Base-by-base conservation (phyloP, 2,797 vertebrate species). In the Muscicapa striata region DNA sequence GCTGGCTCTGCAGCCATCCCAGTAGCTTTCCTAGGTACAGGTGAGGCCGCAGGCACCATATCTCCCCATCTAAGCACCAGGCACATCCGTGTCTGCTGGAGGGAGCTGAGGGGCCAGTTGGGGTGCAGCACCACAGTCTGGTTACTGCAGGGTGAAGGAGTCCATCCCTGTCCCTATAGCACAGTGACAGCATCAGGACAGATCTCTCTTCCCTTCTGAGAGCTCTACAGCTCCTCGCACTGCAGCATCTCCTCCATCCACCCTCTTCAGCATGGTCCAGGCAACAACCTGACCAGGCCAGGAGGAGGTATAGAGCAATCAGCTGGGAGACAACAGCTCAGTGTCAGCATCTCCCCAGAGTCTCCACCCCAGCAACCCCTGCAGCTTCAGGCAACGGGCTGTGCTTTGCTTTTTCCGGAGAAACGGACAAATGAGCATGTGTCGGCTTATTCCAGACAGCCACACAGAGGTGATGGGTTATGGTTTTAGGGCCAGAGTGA, bases 101-200 rank as follows among this genome's bases (percentile, higher is more conserved):
- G 43, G 36, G 24, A 69, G 54, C 20, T 0, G 0, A 20, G 24
- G 23, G 46, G 16, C 14, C 41, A 6, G 18, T 2, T 1, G 0
- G 38, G 30, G 8, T 58, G 32, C 32, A 54, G 78, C 29, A 52
- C 12, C 2, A 1, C 15, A 6, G 11, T 54, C 30, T 62, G 45
- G 54, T 51, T 55, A 43, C 41, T 43, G 46, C 51, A 82, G 40
- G 36, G 49, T 41, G 43, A 52, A 62, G 24, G 29, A 75, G 20
- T 58, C 30, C 67, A 29, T 41, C 23, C 7, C 38, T 30, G 14
- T 17, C 45, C 41, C 45, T 58, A 16, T 2, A 34, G 54, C 62
- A 76, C 41, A 52, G 46, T 12, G 18, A 73, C 46, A 76, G 46
- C 30, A 54, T 21, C 32, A 30, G 45, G 29, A 57, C n/a, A 1